Base-by-base conservation (phyloP, 2,113 vertebrate genomes). In the Pimephales promelas region DNA sequence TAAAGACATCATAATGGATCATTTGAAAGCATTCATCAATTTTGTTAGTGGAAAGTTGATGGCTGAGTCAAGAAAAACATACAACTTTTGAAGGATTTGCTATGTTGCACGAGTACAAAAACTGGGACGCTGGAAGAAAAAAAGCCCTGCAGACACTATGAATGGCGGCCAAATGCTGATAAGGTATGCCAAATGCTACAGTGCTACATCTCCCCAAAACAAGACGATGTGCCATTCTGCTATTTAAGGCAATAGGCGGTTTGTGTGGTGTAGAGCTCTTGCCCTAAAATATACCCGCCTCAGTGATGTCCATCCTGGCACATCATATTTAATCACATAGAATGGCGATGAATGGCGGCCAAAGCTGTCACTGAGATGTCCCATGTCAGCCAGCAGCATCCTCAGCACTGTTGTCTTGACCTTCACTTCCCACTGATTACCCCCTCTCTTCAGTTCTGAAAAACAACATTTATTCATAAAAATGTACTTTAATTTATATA, bases 271-370 rank as follows among this genome's bases (percentile, higher is more conserved):
- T 77, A 72, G 75, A 18, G 70, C 28, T 79, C 36, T 79, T 77
- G 84, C 89, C 91, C 90, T 89, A 86, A 89, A 88, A 90, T 56
- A n/a, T 57, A 75, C 84, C 86, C 86, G 61, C 89, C 79, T 83
- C 78, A 87, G 85, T 90, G 90, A 91, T 82, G 91, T 91, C 89
- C 88, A 87, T 92, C 90, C 75, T 93, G 93, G 91, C 91, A 93
- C 91, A 91, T 94, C 92, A 90, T 43, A 47, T 79, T 72, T 59
- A 62, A 93, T 94, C 90, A 93, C 81, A 87, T 84, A 86, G 90
- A 92, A 89, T 7, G 36, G 82, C 61, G 76, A 87, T 91, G 92
- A 92, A 88, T 89, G 90, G 88, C 87, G 75, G 94, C 93, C 93
- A 94, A 91, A 89, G 74, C 87, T 86, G 87, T 94, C 93, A 92